Evolutionary conservation across 2,888 invertebrate genomes (phyloP).

Genomic region (Thymelicus lineola): DNA sequence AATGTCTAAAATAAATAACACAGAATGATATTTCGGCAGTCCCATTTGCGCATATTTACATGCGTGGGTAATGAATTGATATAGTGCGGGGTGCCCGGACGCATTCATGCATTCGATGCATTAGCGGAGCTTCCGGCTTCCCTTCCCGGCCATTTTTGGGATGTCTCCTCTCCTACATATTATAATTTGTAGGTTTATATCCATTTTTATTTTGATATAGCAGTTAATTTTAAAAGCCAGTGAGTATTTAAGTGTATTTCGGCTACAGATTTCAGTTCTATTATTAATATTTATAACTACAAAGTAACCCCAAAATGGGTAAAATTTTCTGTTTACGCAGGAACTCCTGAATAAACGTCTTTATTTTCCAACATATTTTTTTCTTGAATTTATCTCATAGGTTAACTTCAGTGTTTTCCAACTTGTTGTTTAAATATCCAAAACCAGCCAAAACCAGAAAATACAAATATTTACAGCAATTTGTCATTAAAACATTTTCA

Average conservation of each 20-base stretch:
- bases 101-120: slow-evolving; percentile 77
- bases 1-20: slow-evolving; percentile 5
- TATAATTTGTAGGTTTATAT: background rate
- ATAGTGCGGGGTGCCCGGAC: slow-evolving; percentile 70
- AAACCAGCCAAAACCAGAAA: background rate
- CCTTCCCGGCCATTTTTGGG: slow-evolving; percentile 49
- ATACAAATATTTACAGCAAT: slow-evolving; percentile 43
- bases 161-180: slow-evolving; percentile 44
- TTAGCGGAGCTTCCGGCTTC: slow-evolving; percentile 78
- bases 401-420: background rate
- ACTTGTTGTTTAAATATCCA: background rate
- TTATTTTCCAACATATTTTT: no score
- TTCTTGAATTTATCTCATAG: no score
- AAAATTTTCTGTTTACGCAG: no score
- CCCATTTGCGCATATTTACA: slow-evolving; percentile 45
- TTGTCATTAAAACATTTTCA: slow-evolving; percentile 61
- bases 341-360: no score
- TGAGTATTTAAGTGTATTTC: background rate
- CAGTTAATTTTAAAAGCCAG: no score
- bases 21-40: slow-evolving; percentile 21
- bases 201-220: background rate
- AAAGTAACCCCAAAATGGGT: no score
- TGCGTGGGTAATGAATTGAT: slow-evolving; percentile 78
- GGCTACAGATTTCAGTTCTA: background rate
- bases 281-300: no score